Base-by-base conservation (phyloP, 2,797 vertebrate species). In the Avahi laniger region DNA sequence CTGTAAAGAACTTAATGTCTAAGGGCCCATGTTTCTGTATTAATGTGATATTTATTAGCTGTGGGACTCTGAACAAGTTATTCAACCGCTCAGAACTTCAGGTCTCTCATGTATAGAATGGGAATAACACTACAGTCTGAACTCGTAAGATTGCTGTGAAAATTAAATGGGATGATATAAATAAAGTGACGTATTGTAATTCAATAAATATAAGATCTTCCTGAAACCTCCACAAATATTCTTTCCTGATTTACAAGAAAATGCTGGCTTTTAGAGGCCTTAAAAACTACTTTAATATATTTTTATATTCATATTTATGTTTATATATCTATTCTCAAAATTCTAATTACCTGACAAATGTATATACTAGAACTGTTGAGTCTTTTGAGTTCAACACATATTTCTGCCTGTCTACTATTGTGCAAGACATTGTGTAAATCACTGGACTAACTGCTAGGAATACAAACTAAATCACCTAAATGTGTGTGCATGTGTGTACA, bases 301-400 rank as follows among this genome's bases (percentile, higher is more conserved):
- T 52, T 91, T 82, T 75, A 73, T 52, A 52, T 91, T 91, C 35
- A 85, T 73, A 65, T 72, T 93, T 70, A 61, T 9, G 4, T 63
- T 48, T 43, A 38, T 59, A 54, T 54, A 73, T 67, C 9, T 88
- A 41, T 57, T 83, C 28, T 93, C 30, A 65, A 90, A 80, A 81
- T 22, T 90, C 75, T 67, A 72, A 76, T 76, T 48, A 48, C 33
- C 30, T 24, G 63, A 80, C 46, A 89, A 76, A 63, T 43, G 78
- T 4, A 75, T 73, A 57, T 30, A 72, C 33, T 75, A 89, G 85
- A 90, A 87, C 65, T 85, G n/a, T 79, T 38, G 35, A 96, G n/a
- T 75, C n/a, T 96, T 86, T 61, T 61, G 8, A 26, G 63, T 73
- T 93, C 48, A 69, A 50, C 28, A 93, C 54, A 78, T 79, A 94